phyloP scores from a whole-genome alignment of 2,888 invertebrate genomes.

The Cynaeus angustus region DNA sequence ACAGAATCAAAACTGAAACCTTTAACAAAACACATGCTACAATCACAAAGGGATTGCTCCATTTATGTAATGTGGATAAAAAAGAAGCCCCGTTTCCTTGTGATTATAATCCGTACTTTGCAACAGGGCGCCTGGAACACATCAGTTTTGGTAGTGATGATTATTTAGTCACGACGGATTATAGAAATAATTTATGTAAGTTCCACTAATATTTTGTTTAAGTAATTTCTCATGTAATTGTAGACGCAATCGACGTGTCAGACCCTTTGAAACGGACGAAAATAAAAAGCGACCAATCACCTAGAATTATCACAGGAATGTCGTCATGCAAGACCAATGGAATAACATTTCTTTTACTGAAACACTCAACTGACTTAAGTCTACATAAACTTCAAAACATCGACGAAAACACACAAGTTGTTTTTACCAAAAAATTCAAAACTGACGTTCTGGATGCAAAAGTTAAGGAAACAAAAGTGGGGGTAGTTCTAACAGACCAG shows the following conservation, averaged over 20 bases:
- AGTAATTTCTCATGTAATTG: background rate
- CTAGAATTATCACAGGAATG: slow-evolving; percentile 18
- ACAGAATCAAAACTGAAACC: slow-evolving; percentile 15
- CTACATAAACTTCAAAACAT: slow-evolving; percentile 1
- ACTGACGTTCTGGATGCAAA: slow-evolving; percentile 3
- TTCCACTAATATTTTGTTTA: background rate
- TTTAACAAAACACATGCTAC: slow-evolving; percentile 21
- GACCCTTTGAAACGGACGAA: slow-evolving; percentile 15
- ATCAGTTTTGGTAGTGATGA: slow-evolving; percentile 4
- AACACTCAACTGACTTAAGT: slow-evolving; percentile 8
- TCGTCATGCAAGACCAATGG: slow-evolving; percentile 2
- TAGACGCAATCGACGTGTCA: slow-evolving; percentile 12
- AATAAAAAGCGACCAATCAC: background rate
- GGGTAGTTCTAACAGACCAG: slow-evolving; percentile 16
- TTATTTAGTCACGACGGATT: slow-evolving; percentile 32
- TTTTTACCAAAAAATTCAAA: slow-evolving; percentile 26
- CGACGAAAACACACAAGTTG: background rate
- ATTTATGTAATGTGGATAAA: slow-evolving; percentile 23
- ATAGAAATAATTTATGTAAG: slow-evolving; percentile 28
- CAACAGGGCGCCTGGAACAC: slow-evolving; percentile 25
- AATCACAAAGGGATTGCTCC: slow-evolving; percentile 31
- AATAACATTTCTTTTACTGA: slow-evolving; percentile 15
- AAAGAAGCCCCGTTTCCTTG: slow-evolving; percentile 17
- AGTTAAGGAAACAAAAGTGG: slow-evolving; percentile 4
- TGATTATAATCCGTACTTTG: slow-evolving; percentile 43